phyloP scores from a whole-genome alignment of 92 coral and sea anemone genomes.

The Chrysogorgia sp. region DNA sequence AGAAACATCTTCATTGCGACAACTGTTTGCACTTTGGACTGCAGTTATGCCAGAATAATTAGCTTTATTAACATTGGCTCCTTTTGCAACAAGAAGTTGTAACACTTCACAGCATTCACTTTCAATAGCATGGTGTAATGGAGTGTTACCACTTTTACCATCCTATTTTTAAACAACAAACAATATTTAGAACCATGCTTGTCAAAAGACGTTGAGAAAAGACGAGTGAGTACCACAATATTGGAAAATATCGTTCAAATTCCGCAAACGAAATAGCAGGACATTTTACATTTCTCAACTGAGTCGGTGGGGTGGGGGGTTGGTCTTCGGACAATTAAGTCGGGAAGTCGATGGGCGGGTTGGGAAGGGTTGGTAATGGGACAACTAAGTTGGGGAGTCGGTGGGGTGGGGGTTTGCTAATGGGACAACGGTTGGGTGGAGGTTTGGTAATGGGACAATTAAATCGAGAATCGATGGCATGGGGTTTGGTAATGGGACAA shows the following conservation, averaged over 20 bases:
- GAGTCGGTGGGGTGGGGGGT: too few relatives aligned
- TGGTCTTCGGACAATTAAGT: too few relatives aligned
- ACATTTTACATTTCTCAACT: too few relatives aligned
- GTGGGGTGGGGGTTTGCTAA: too few relatives aligned
- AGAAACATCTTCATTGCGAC: slow-evolving; percentile 68
- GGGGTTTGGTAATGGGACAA: too few relatives aligned
- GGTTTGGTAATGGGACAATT: too few relatives aligned
- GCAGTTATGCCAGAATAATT: slow-evolving; percentile 84
- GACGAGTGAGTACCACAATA: neutral
- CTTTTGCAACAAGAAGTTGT: slow-evolving; percentile 60
- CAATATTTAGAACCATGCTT: neutral
- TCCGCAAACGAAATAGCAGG: too few relatives aligned
- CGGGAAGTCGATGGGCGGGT: too few relatives aligned
- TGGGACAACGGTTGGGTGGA: too few relatives aligned
- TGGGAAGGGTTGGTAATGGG: too few relatives aligned
- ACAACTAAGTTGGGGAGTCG: too few relatives aligned
- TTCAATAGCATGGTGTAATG: slow-evolving; percentile 96
- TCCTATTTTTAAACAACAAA: slow-evolving; percentile 59
- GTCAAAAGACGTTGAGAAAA: neutral
- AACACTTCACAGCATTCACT: slow-evolving; percentile 60
- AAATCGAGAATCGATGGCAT: too few relatives aligned
- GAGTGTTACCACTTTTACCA: slow-evolving; percentile 96
- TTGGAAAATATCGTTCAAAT: neutral
- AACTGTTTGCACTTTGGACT: slow-evolving; percentile 81
- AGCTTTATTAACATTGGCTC: slow-evolving; percentile 75